phyloP scores from a whole-genome alignment of 2,113 vertebrate species.

The Daubentonia madagascariensis region DNA sequence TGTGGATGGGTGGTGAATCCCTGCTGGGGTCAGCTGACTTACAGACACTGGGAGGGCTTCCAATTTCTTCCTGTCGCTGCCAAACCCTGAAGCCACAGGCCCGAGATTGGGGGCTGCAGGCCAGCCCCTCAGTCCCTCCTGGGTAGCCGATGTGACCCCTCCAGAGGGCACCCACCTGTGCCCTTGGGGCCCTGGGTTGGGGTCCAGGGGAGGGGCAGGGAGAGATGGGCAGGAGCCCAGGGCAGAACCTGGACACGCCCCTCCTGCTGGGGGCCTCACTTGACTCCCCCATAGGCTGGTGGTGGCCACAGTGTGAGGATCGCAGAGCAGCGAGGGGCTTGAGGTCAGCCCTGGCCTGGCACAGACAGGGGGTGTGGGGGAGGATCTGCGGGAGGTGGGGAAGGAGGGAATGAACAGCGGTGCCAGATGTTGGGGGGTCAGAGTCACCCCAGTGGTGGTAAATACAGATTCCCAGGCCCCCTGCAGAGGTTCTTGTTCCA shows the following conservation, averaged over 20 bases:
- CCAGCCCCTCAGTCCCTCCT: neutral
- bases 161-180: neutral
- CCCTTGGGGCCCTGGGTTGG: rapidly evolving
- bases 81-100: neutral
- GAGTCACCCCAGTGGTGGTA: neutral
- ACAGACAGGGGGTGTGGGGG: no score
- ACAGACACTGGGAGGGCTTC: neutral
- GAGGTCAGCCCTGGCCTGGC: neutral
- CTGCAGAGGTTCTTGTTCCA: neutral
- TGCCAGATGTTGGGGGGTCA: no score
- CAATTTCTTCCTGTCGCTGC: neutral
- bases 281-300: neutral
- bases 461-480: neutral
- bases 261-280: rapidly evolving
- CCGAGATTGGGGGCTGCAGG: rapidly evolving
- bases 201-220: neutral
- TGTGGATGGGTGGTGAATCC: rapidly evolving
- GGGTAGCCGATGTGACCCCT: neutral
- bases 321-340: rapidly evolving
- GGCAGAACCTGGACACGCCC: neutral
- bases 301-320: neutral
- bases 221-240: neutral
- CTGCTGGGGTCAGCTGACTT: neutral
- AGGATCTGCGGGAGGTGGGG: neutral
- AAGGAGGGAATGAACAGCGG: no score